Percentiles rank a stretch among this genome's conserved stretches.
Evolutionary conservation across 2,797 vertebrate species (phyloP).

Genomic region (Galaxias olidus): DNA sequence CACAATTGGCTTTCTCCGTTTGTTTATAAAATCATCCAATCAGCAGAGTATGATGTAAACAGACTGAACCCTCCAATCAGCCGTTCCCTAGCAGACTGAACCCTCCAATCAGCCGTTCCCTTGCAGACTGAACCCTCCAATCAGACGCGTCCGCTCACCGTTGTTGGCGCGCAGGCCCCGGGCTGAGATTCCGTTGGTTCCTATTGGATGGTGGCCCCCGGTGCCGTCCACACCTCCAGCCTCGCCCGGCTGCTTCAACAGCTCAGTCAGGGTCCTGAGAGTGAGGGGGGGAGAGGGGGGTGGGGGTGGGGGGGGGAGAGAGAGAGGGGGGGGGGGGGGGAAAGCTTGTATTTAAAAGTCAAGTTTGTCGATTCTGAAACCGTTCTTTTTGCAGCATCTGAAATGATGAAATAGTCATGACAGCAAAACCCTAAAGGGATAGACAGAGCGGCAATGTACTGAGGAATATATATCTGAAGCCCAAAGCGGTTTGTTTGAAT

Average conservation of each 20-base stretch:
- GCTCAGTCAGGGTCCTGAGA: conserved; percentile 87
- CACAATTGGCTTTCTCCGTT: no score
- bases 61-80: neutral
- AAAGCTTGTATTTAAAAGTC: neutral
- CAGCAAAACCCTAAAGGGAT: no score
- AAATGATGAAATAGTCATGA: no score
- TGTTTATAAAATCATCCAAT: no score
- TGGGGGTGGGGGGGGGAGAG: neutral
- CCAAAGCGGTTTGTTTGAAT: no score
- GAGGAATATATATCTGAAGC: no score
- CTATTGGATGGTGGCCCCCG: conserved; percentile 84
- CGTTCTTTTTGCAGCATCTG: no score
- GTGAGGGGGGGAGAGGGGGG: neutral
- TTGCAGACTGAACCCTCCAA: neutral
- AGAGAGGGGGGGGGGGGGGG: neutral
- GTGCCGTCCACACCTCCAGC: conserved; percentile 70
- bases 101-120: neutral
- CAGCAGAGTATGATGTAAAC: no score
- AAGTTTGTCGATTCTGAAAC: neutral
- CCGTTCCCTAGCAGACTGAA: neutral
- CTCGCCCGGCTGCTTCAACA: conserved; percentile 89
- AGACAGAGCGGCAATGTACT: no score
- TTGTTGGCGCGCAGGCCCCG: conserved; percentile 78
- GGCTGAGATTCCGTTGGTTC: conserved; percentile 79
- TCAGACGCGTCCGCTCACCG: conserved; percentile 70